These are phyloP conservation scores for Pogoniulus pusillus DNA, from an alignment of 2,797 vertebrate genomes.

Conservation along the genomic window DNA sequence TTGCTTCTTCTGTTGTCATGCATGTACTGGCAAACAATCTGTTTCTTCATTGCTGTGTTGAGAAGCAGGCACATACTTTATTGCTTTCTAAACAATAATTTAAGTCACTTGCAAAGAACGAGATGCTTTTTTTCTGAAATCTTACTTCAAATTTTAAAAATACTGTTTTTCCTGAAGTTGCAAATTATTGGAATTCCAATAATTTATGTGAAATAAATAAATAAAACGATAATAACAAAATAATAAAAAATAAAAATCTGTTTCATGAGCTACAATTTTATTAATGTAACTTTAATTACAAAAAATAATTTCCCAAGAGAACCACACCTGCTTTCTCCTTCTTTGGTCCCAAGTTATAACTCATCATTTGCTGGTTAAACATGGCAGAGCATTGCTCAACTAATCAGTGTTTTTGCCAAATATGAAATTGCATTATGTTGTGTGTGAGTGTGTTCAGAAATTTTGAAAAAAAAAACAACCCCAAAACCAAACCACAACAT, in stretches of 20 bases:
- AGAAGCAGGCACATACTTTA: background rate
- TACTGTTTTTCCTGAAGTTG: background rate
- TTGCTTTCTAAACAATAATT: background rate
- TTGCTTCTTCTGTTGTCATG: background rate
- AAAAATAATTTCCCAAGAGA: background rate
- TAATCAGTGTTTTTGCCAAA: background rate
- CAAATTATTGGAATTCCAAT: background rate
- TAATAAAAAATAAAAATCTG: too few relatives aligned
- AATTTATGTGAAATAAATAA: background rate
- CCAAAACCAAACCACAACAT: background rate
- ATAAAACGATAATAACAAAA: too few relatives aligned
- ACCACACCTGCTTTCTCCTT: background rate
- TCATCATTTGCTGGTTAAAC: background rate
- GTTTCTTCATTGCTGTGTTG: background rate
- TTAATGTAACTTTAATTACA: background rate
- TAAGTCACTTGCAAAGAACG: background rate
- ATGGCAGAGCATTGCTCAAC: background rate
- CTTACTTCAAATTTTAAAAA: background rate
- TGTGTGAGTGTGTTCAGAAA: background rate
- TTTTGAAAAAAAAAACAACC: background rate
- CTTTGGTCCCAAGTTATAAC: background rate
- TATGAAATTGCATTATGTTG: background rate
- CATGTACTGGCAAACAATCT: background rate
- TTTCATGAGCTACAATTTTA: background rate
- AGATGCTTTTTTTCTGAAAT: background rate